phyloP scores from a whole-genome alignment of 2,888 invertebrate species.

The Mayetiola destructor region DNA sequence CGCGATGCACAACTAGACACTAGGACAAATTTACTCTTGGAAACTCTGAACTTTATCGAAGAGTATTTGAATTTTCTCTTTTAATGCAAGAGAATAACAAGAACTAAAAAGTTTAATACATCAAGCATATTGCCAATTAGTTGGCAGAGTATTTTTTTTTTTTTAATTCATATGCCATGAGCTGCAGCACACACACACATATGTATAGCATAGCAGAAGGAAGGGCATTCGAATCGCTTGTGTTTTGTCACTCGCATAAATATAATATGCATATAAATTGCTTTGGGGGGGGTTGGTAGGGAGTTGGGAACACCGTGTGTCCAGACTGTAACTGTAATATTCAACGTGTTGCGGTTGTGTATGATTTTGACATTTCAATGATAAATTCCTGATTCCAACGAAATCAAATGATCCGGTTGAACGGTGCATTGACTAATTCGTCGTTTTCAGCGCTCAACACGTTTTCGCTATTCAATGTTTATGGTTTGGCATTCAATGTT shows the following conservation, averaged over 20 bases:
- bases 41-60: no score
- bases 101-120: no score
- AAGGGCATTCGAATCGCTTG: not conserved
- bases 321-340: not conserved
- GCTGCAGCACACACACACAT: no score
- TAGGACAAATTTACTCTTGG: no score
- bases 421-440: conserved; percentile 1
- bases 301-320: not conserved
- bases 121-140: no score
- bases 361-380: conserved; percentile 1
- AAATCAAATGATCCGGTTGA: conserved; percentile 1
- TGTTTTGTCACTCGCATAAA: not conserved
- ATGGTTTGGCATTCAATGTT: no score
- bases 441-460: not conserved
- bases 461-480: not conserved
- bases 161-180: no score
- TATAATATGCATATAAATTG: not conserved
- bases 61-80: no score
- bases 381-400: not conserved
- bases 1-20: no score
- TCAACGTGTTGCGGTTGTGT: conserved; percentile 1
- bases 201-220: no score
- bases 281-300: not conserved
- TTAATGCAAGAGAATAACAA: no score
- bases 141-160: no score